Conservation (phyloP, 2,888 invertebrate species). For the Lepidochrysops patricia region DNA sequence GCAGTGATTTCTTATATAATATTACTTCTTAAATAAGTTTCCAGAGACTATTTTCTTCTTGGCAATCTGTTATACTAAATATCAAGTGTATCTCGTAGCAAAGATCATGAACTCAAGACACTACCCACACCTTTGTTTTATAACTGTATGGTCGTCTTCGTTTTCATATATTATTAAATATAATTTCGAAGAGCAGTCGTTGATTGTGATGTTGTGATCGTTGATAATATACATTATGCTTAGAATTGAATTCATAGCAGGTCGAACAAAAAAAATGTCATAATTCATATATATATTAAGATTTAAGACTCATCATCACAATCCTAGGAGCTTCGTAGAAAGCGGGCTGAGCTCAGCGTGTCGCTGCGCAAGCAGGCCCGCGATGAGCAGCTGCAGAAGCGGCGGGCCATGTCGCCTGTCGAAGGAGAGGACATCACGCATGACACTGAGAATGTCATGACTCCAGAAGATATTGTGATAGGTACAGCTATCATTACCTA, state of each 20-base stretch:
- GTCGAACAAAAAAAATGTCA: too few species aligned
- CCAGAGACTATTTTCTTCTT: too few species aligned
- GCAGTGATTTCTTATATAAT: not conserved
- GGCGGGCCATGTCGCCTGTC: slow-evolving; percentile 83
- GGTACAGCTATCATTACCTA: slow-evolving; percentile 40
- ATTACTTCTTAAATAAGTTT: not conserved
- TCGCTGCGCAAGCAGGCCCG: slow-evolving; percentile 94
- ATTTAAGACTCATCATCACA: not conserved
- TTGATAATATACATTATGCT: too few species aligned
- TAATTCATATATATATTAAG: too few species aligned
- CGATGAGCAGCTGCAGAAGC: slow-evolving; percentile 94
- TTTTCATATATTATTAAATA: too few species aligned
- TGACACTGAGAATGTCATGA: slow-evolving; percentile 59
- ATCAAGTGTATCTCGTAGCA: too few species aligned
- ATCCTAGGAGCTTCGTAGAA: slow-evolving; percentile 87
- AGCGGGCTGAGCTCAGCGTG: slow-evolving; percentile 91
- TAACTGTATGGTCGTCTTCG: too few species aligned
- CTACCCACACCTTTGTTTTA: too few species aligned
- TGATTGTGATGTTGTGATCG: too few species aligned
- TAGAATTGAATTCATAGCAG: too few species aligned
- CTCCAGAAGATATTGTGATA: slow-evolving; percentile 81
- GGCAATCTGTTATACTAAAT: too few species aligned
- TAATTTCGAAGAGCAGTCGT: not conserved
- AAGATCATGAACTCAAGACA: too few species aligned
- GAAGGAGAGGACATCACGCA: slow-evolving; percentile 54